phyloP scores from a whole-genome alignment of 2,888 invertebrate genomes.

The Aporophyla nigra region DNA sequence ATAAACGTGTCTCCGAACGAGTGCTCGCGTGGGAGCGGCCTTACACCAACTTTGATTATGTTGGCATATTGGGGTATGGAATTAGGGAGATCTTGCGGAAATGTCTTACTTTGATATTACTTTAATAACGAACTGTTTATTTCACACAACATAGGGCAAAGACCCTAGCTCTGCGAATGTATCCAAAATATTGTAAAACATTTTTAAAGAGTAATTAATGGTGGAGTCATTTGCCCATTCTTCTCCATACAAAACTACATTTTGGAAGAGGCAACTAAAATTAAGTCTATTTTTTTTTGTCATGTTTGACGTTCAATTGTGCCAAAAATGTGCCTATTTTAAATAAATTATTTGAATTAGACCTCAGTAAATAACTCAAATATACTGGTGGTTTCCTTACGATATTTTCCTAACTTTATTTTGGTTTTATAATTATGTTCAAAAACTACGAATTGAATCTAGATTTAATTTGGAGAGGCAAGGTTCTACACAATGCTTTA shows the following conservation, averaged over 20 bases:
- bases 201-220: too few relatives aligned
- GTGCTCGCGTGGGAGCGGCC: slow-evolving; percentile 37
- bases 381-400: background rate
- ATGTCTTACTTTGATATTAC: slow-evolving; percentile 12
- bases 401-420: background rate
- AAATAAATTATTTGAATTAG: too few relatives aligned
- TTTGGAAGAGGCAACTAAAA: too few relatives aligned
- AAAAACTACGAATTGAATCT: background rate
- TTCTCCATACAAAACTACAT: too few relatives aligned
- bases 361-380: too few relatives aligned
- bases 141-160: background rate
- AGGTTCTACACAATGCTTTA: background rate
- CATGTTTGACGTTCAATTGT: too few relatives aligned
- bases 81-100: slow-evolving; percentile 24
- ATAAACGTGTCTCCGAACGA: slow-evolving; percentile 59
- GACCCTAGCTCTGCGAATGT: too few relatives aligned
- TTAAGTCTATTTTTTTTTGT: too few relatives aligned
- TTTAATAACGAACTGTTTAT: slow-evolving; percentile 5
- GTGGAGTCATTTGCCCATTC: too few relatives aligned
- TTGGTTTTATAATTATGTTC: background rate
- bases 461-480: background rate
- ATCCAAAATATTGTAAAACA: too few relatives aligned
- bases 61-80: slow-evolving; percentile 34
- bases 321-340: too few relatives aligned
- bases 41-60: slow-evolving; percentile 50